Percentiles rank a stretch among this genome's conserved stretches.
These are phyloP conservation scores for Chymomyza amoena DNA, from an alignment of 2,888 invertebrate genomes.

Conservation along the genomic window DNA sequence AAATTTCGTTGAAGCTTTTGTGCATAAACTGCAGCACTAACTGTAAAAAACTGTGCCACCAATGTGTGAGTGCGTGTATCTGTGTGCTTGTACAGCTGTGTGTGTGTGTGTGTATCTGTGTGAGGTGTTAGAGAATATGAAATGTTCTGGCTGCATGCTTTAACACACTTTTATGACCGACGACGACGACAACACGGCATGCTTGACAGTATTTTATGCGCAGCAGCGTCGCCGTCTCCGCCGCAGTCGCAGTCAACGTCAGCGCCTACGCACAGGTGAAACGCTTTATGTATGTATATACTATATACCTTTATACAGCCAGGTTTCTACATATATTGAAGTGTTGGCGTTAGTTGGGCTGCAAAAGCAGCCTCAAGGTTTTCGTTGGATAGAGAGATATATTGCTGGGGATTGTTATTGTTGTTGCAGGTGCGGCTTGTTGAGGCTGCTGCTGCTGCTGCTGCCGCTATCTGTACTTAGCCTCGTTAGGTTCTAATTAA, in stretches of 20 bases:
- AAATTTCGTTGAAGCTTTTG: conserved; percentile 17
- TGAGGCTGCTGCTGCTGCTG: not conserved
- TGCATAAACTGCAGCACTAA: conserved; percentile 67
- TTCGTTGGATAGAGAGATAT: not conserved
- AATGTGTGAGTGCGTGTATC: conserved; percentile 32
- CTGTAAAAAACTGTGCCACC: conserved; percentile 50
- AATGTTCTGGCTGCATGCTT: conserved; percentile 46
- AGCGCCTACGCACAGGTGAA: not conserved
- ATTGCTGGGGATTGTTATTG: not conserved
- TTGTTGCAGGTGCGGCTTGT: not conserved
- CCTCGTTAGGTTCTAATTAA: conserved; percentile 72
- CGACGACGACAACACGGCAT: conserved; percentile 52
- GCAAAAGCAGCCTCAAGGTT: not conserved
- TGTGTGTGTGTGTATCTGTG: not conserved
- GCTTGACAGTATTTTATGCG: conserved; percentile 58
- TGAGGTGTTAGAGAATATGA: conserved; percentile 55
- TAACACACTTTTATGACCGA: conserved; percentile 53
- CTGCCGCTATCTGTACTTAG: conserved; percentile 31
- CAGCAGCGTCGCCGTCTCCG: conserved; percentile 26
- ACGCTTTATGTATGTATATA: not conserved
- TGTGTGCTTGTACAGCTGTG: not conserved
- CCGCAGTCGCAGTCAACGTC: conserved; percentile 10
- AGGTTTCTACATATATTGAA: not conserved
- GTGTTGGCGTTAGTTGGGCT: not conserved
- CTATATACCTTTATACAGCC: conserved; percentile 17